These are phyloP conservation scores for Thecocarcelia acutangulata DNA, from an alignment of 2,888 invertebrate species.

Conservation along the genomic window DNA sequence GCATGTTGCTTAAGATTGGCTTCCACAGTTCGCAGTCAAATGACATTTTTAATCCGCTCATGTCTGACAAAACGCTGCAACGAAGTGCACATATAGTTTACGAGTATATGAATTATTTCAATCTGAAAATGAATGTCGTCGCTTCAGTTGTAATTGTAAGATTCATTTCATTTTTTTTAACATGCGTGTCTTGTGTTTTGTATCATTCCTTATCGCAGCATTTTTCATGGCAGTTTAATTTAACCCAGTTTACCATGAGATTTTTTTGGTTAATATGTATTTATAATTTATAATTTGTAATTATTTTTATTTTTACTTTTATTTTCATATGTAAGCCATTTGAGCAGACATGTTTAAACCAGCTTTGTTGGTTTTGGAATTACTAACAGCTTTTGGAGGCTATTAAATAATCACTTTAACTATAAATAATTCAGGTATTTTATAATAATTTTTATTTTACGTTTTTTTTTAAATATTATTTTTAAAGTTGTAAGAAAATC, in stretches of 20 bases:
- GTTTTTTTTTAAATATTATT: constrained; percentile 38
- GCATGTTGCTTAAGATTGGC: too few species aligned
- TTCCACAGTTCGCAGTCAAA: too few species aligned
- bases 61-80: too few species aligned
- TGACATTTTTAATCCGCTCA: too few species aligned
- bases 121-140: too few species aligned
- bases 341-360: constrained; percentile 8
- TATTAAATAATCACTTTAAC: constrained; percentile 49
- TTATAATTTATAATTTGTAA: constrained; percentile 14
- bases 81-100: too few species aligned
- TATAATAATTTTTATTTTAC: constrained; percentile 25
- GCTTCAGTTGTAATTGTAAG: neutral
- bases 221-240: constrained; percentile 11
- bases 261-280: constrained; percentile 30
- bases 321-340: neutral
- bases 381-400: constrained; percentile 42
- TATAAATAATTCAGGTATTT: constrained; percentile 42
- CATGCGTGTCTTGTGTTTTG: constrained; percentile 44
- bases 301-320: constrained; percentile 28
- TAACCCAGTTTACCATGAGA: constrained; percentile 63
- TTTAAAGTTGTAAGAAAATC: constrained; percentile 41
- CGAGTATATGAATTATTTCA: too few species aligned
- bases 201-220: constrained; percentile 19
- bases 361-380: constrained; percentile 11
- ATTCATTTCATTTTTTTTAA: constrained; percentile 9